Evolutionary conservation across 2,797 vertebrate genomes (phyloP).

Genomic region (Austrolebias charrua): DNA sequence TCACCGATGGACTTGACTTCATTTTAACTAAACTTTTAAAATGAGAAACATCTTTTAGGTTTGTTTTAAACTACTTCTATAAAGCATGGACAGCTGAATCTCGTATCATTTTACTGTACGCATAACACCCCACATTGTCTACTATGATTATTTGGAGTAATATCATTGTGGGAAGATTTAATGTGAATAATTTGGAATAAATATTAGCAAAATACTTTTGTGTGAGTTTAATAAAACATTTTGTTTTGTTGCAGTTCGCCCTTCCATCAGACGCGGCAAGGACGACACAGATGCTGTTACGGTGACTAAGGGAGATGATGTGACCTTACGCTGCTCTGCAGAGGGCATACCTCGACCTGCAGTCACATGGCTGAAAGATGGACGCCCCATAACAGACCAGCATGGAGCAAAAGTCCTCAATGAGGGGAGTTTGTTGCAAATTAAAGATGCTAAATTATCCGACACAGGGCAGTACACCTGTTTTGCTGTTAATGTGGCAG

Average conservation of each 20-base stretch:
- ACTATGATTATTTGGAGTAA: too few relatives aligned
- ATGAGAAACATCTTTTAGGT: too few relatives aligned
- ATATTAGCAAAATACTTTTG: background rate
- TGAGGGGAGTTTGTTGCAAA: slow-evolving; percentile 80
- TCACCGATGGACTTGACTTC: too few relatives aligned
- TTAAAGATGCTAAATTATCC: slow-evolving; percentile 81
- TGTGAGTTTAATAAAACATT: slow-evolving; percentile 2
- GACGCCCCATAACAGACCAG: slow-evolving; percentile 74
- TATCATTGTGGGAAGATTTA: too few relatives aligned
- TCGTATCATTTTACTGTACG: too few relatives aligned
- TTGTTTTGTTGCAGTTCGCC: slow-evolving; percentile 82
- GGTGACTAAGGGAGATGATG: slow-evolving; percentile 78
- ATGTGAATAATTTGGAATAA: too few relatives aligned
- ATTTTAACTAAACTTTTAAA: too few relatives aligned
- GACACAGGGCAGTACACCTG: slow-evolving; percentile 93
- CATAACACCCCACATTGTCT: too few relatives aligned
- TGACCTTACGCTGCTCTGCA: slow-evolving; percentile 85
- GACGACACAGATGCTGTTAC: slow-evolving; percentile 68
- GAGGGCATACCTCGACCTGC: slow-evolving; percentile 87
- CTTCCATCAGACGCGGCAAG: slow-evolving; percentile 80
- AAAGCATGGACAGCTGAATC: too few relatives aligned
- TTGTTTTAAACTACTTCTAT: too few relatives aligned
- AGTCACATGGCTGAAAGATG: slow-evolving; percentile 92
- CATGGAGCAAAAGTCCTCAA: slow-evolving; percentile 74
- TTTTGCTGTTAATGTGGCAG: slow-evolving; percentile 89